These are phyloP conservation scores for Sarcophaga rosellei DNA, from an alignment of 2,888 invertebrate species.

Conservation along the genomic window DNA sequence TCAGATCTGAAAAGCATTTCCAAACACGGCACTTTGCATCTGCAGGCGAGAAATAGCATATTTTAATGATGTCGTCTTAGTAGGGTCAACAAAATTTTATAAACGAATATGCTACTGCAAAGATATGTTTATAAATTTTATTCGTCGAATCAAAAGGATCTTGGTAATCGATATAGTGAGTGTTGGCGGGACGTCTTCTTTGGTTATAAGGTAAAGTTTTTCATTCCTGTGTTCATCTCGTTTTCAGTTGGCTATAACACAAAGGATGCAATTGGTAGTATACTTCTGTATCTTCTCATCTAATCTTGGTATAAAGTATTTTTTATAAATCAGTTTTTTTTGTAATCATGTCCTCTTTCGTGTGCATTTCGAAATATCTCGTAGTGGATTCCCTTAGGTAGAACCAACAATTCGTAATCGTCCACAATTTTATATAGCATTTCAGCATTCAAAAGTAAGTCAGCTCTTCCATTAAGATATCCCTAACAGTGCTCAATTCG, in stretches of 20 bases:
- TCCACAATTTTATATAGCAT: slow-evolving; percentile 56
- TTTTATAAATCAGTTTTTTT: no score
- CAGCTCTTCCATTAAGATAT: slow-evolving; percentile 47
- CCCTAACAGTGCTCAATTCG: slow-evolving; percentile 55
- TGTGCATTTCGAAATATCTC: slow-evolving; percentile 46
- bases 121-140: slow-evolving; percentile 71
- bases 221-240: slow-evolving; percentile 67
- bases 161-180: slow-evolving; percentile 74
- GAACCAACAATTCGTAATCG: slow-evolving; percentile 46
- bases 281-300: no score
- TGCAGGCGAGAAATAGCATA: slow-evolving; percentile 75
- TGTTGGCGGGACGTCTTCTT: slow-evolving; percentile 65
- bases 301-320: no score
- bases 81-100: slow-evolving; percentile 78
- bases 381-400: slow-evolving; percentile 40
- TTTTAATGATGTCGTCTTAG: slow-evolving; percentile 71
- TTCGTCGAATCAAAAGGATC: slow-evolving; percentile 74
- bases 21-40: slow-evolving; percentile 75
- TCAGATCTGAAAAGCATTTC: slow-evolving; percentile 75
- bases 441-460: slow-evolving; percentile 27
- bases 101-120: slow-evolving; percentile 76
- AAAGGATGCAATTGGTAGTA: no score
- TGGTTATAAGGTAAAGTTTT: slow-evolving; percentile 56
- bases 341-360: no score
- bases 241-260: neutral